Percentiles rank a stretch among this genome's conserved stretches.
Evolutionary conservation across 2,888 invertebrate species (phyloP).

Genomic region (Epirrhoe tristata): DNA sequence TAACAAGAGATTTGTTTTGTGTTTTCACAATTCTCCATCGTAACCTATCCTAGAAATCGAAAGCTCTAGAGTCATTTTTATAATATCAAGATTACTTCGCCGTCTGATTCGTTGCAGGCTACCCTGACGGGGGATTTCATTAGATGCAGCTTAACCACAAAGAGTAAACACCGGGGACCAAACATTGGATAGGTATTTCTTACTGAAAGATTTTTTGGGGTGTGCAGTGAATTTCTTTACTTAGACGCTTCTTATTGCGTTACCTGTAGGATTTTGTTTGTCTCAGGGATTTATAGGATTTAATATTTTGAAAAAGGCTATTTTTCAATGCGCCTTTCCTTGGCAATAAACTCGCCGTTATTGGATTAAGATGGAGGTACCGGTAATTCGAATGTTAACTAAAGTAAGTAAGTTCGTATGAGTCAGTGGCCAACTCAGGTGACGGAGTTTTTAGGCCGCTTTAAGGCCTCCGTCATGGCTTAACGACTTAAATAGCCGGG

Average conservation of each 20-base stretch:
- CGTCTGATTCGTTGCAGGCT: conserved; percentile 71
- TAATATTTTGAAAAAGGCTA: not conserved
- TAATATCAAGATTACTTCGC: conserved; percentile 57
- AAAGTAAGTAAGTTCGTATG: no score
- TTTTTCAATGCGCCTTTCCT: not conserved
- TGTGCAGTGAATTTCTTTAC: conserved; percentile 74
- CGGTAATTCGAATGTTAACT: no score
- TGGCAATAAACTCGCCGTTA: not conserved
- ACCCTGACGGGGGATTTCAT: conserved; percentile 84
- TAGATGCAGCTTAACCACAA: conserved; percentile 84
- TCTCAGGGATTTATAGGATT: not conserved
- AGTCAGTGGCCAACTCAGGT: no score
- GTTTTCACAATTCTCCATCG: no score
- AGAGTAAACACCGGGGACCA: conserved; percentile 80
- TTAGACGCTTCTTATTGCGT: conserved; percentile 46
- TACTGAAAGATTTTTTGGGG: conserved; percentile 69
- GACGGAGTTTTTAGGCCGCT: no score
- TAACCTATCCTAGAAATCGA: no score
- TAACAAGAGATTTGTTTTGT: no score
- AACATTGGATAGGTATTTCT: conserved; percentile 74
- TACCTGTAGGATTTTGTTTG: conserved; percentile 34
- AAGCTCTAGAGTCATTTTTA: not conserved
- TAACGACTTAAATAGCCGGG: no score
- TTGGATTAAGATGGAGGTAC: no score
- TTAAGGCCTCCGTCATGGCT: no score